Base-by-base conservation (phyloP, 2,113 vertebrate genomes). In the Hippocampus barbouri region DNA sequence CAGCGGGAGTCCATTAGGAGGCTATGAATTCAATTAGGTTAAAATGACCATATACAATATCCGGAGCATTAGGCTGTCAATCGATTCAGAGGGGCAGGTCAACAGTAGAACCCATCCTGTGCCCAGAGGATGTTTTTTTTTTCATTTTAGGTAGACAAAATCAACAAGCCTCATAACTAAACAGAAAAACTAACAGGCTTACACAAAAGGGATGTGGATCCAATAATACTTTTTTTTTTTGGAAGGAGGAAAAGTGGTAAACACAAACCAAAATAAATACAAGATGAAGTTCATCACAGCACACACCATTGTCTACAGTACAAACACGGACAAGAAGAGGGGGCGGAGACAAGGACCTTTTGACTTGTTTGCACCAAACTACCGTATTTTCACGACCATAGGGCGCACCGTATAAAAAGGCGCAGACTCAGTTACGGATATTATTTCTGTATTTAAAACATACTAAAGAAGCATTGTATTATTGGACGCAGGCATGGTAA, bases 251-350 rank as follows among this genome's bases (percentile, higher is more conserved):
- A 70, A 49, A 75, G 83, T 64, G 72, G 79, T 69, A 76, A 77
- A 85, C 82, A 23, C 75, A 25, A 23, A 64, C 53, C 64, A 64
- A 78, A 73, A 79, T 63, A 73, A 81, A 79, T 72, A 61, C 12
- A 63, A 76, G 66, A 71, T 20, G 0, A 69, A 61, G 60, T 66
- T 20, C 72, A 75, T 75, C 69, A 73, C 68, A 69, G 66, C 6
- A 66, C 65, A 74, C 74, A 77, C 64, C 76, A 79, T 81, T 87
- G 85, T 87, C 86, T 82, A 76, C 68, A 38, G 34, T 38, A 38
- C 34, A 70, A 66, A 61, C 71, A 68, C 2, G 43, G 74, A 73
- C 72, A 68, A 75, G 65, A 76, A 25, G 25, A 64, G 51, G 53
- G 54, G 47, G 41, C 66, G 75, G 68, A 72, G 57, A 71, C 23